phyloP scores from a whole-genome alignment of 1,140 invertebrate genomes.

The Neocloeon triangulifer region DNA sequence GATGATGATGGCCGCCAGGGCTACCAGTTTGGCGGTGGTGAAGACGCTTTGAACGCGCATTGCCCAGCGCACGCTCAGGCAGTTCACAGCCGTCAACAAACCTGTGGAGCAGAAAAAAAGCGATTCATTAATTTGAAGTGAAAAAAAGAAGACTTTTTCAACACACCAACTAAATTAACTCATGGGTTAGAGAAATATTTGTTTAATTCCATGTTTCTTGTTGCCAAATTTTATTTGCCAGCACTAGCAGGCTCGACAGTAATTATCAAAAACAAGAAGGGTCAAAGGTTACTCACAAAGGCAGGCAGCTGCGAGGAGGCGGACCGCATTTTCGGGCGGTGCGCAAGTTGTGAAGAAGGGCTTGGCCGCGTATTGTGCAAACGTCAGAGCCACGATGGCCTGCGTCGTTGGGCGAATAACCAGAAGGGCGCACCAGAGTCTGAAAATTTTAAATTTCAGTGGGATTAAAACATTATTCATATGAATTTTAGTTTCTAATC shows the following conservation, averaged over 20 bases:
- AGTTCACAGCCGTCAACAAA: conserved; percentile 71
- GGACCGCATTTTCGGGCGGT: conserved; percentile 31
- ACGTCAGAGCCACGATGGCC: conserved; percentile 62
- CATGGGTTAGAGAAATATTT: too few species aligned
- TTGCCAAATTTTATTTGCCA: too few species aligned
- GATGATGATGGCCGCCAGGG: conserved; percentile 58
- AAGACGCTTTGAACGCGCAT: conserved; percentile 80
- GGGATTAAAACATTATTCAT: too few species aligned
- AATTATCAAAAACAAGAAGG: too few species aligned
- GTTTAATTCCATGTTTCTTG: too few species aligned
- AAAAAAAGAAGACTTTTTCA: too few species aligned
- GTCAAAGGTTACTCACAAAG: conserved; percentile 35
- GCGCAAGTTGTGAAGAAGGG: conserved; percentile 58
- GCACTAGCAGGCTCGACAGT: too few species aligned
- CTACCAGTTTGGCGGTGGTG: conserved; percentile 68
- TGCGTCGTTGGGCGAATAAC: conserved; percentile 65
- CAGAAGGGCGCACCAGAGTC: conserved; percentile 66
- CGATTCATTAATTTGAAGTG: too few species aligned
- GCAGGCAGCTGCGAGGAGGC: conserved; percentile 44
- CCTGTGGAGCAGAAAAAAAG: too few species aligned
- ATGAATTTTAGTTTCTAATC: too few species aligned
- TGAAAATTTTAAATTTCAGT: too few species aligned
- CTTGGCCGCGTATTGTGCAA: conserved; percentile 54
- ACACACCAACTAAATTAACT: too few species aligned
- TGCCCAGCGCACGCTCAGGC: conserved; percentile 64